phyloP scores from a whole-genome alignment of 2,888 invertebrate species.

The Parthenolecanium corni region DNA sequence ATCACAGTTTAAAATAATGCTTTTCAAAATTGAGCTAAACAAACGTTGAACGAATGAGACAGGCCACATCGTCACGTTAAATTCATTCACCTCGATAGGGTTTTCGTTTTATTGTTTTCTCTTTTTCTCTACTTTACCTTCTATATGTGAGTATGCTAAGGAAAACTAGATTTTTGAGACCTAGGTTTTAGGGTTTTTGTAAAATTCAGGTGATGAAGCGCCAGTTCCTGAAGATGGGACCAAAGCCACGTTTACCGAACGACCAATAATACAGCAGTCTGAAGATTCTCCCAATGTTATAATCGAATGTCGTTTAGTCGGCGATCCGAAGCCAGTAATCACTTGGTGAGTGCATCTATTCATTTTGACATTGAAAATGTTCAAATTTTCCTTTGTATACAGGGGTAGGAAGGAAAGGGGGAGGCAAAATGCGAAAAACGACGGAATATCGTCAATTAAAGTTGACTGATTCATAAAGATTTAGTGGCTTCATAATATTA shows the following conservation, averaged over 20 bases:
- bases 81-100: no score
- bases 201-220: constrained; percentile 74
- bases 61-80: no score
- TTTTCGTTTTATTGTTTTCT: no score
- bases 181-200: constrained; percentile 27
- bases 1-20: no score
- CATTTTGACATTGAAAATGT: background rate
- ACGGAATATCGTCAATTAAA: background rate
- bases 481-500: no score
- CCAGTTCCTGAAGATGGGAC: constrained; percentile 85
- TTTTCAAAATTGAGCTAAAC: background rate
- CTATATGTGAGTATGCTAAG: no score
- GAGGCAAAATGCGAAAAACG: background rate
- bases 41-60: no score
- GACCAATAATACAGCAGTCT: constrained; percentile 92
- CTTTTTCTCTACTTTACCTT: no score
- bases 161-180: background rate
- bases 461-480: no score
- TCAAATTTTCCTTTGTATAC: background rate
- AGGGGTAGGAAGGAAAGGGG: background rate
- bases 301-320: constrained; percentile 94
- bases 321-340: constrained; percentile 88
- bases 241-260: constrained; percentile 95
- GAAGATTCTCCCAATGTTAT: constrained; percentile 91
- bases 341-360: constrained; percentile 57